Conservation (phyloP, 2,797 vertebrate genomes). For the Galago senegalensis region DNA sequence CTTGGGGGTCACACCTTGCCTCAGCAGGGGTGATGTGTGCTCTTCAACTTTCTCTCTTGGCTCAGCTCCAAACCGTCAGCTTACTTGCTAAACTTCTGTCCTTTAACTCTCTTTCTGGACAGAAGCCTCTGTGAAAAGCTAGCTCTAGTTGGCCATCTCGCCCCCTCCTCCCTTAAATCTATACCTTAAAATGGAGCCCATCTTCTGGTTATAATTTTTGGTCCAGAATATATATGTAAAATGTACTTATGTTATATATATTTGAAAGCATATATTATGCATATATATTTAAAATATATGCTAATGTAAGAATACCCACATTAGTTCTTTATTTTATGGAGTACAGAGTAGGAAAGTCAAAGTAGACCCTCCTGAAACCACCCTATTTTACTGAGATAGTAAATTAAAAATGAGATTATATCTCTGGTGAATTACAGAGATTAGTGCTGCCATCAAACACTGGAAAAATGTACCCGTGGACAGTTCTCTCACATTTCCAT, state of each 20-base stretch:
- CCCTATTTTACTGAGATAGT: not conserved
- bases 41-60: too few relatives aligned
- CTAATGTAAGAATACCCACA: not conserved
- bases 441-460: not conserved
- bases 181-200: not conserved
- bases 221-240: not conserved
- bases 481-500: not conserved
- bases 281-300: not conserved
- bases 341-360: not conserved
- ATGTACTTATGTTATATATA: not conserved
- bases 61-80: too few relatives aligned
- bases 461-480: not conserved
- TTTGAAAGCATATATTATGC: not conserved
- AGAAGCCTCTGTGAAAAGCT: too few relatives aligned
- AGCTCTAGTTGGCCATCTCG: too few relatives aligned
- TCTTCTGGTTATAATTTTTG: not conserved
- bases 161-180: not conserved
- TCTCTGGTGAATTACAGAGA: not conserved
- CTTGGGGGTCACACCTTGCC: too few relatives aligned
- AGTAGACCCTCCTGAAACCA: not conserved
- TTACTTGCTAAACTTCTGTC: too few relatives aligned
- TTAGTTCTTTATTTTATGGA: not conserved
- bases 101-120: too few relatives aligned
- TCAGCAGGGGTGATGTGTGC: too few relatives aligned
- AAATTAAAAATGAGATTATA: not conserved